Evolutionary conservation across 1,140 invertebrate genomes (phyloP).

Genomic region (Limonius californicus): DNA sequence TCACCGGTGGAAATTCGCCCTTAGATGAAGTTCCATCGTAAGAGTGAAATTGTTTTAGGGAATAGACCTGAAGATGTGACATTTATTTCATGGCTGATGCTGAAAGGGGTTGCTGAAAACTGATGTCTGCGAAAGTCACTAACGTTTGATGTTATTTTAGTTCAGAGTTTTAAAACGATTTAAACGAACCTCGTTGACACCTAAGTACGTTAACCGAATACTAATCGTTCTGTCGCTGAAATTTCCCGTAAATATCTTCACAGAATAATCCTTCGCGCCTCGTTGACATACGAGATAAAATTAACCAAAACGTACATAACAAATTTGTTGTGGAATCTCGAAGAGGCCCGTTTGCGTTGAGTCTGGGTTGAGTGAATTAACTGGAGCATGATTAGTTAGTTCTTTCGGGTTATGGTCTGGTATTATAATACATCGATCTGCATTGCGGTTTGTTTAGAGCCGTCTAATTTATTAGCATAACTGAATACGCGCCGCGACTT

Average conservation of each 20-base stretch:
- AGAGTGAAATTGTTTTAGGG: no score
- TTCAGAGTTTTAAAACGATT: slow-evolving; percentile 5
- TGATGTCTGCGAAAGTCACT: no score
- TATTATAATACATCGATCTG: slow-evolving; percentile 40
- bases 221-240: slow-evolving; percentile 10
- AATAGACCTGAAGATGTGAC: no score
- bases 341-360: neutral
- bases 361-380: no score
- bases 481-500: slow-evolving; percentile 45
- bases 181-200: slow-evolving; percentile 3
- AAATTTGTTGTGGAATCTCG: slow-evolving; percentile 1
- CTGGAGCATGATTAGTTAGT: no score
- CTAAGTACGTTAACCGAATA: neutral
- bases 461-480: slow-evolving; percentile 50
- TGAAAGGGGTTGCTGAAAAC: no score
- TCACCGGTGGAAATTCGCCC: no score
- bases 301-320: neutral
- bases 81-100: no score
- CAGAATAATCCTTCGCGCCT: slow-evolving; percentile 14
- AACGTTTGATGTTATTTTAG: no score
- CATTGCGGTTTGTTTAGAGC: slow-evolving; percentile 48
- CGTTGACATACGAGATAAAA: slow-evolving; percentile 5
- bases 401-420: neutral
- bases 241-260: slow-evolving; percentile 13
- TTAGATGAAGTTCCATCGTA: no score